Base-by-base conservation (phyloP, 2,113 vertebrate genomes). In the Octodon degus region DNA sequence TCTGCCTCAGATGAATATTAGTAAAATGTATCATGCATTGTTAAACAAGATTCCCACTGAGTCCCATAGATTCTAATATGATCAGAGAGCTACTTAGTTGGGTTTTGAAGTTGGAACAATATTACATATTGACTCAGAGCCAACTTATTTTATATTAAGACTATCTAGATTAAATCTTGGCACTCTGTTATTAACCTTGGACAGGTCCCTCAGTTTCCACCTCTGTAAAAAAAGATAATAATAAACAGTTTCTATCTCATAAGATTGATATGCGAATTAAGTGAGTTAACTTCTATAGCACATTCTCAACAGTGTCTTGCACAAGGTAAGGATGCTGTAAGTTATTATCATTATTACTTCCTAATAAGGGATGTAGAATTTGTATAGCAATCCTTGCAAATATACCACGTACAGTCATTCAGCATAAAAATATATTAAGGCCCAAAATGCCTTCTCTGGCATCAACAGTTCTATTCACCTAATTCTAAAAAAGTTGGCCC, bases 281-380 rank as follows among this genome's bases (percentile, higher is more conserved):
- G 55, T 55, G 22, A 34, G 30, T 34, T 65, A 60, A 60, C 86
- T 40, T 55, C 32, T 22, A 1, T 37, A 86, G 53, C 70, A 30
- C 20, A 77, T 89, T 72, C 72, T 63, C 37, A 93, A 53, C 16
- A 76, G 58, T 40, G 22, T 58, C 37, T 76, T 96, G 2, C 55
- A 91, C 37, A 89, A 83, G 94, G 43, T 65, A 74, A 91, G 25
- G 58, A 63, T 22, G 53, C 25, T 65, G 2, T 47, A 84, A 84
- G 5, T 80, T 92, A 53, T 55, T 79, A 53, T 67, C 37, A 30
- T 77, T 77, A 30, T 62, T 90, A 43, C 8, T 53, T 58, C 81
- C 74, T 79, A 43, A 30, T 86, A 24, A 86, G 12, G 43, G 77
- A 89, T 34, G 27, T 67, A 90, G 27, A 95, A 79, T 96, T 90